Evolutionary conservation across 2,113 vertebrate species (phyloP).

Genomic region (Motacilla alba): DNA sequence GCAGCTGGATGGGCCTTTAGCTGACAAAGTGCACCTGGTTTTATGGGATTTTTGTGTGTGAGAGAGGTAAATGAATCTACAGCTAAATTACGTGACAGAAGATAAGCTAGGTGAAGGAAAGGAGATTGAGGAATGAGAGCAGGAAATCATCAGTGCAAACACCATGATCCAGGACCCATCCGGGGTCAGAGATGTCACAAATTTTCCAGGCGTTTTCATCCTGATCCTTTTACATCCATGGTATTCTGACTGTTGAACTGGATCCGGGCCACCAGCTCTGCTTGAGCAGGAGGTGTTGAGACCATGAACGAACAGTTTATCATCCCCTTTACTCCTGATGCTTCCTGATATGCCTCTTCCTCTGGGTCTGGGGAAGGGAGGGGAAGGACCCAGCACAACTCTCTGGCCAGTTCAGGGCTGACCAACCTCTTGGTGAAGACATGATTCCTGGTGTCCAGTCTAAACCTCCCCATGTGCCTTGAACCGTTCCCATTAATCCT

Average conservation of each 20-base stretch:
- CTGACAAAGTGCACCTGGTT: not conserved
- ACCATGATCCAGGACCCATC: fast-evolving
- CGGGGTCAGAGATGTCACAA: not conserved
- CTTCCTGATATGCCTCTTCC: not conserved
- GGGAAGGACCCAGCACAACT: not conserved
- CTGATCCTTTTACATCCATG: not conserved
- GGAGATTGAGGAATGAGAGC: not conserved
- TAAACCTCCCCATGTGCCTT: not conserved
- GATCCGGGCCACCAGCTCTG: not conserved
- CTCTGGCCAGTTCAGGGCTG: not conserved
- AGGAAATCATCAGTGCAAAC: not conserved
- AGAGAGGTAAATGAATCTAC: not conserved
- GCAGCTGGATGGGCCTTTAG: not conserved
- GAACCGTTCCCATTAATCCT: not conserved
- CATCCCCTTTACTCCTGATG: not conserved
- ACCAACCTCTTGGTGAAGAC: not conserved
- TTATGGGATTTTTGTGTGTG: not conserved
- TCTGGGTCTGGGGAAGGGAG: not conserved
- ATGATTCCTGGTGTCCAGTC: not conserved
- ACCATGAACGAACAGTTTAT: not conserved
- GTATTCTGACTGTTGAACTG: no score
- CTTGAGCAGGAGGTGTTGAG: not conserved
- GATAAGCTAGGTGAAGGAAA: not conserved
- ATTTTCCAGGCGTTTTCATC: not conserved
- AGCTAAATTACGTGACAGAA: not conserved